These are phyloP conservation scores for Caranx ignobilis DNA, from an alignment of 2,113 vertebrate genomes.

Conservation along the genomic window DNA sequence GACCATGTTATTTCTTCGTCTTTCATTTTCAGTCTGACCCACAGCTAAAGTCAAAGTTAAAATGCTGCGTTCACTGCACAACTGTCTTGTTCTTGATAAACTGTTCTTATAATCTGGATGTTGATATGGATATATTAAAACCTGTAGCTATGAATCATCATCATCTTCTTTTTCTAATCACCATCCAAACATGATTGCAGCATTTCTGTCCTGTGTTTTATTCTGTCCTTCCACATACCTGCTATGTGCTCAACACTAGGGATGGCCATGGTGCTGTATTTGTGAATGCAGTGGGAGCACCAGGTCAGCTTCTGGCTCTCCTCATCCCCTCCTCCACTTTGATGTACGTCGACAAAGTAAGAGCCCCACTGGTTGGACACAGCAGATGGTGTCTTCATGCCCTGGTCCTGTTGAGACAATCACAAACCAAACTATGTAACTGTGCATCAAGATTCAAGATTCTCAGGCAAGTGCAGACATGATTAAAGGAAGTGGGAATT, in stretches of 20 bases:
- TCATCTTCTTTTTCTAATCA: not conserved
- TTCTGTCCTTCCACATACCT: slow-evolving; percentile 82
- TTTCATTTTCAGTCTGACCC: too few relatives aligned
- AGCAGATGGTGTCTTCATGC: slow-evolving; percentile 86
- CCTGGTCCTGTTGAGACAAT: slow-evolving; percentile 80
- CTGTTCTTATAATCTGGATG: too few relatives aligned
- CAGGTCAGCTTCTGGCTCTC: slow-evolving; percentile 86
- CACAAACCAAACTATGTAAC: slow-evolving; percentile 28
- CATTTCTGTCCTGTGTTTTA: fast-evolving
- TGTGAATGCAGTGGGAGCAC: slow-evolving; percentile 92
- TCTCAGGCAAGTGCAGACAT: slow-evolving; percentile 55
- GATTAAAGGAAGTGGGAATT: slow-evolving; percentile 35
- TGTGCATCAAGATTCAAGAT: slow-evolving; percentile 8
- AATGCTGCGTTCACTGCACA: too few relatives aligned
- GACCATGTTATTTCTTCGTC: too few relatives aligned
- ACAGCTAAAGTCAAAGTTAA: too few relatives aligned
- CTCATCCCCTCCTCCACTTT: slow-evolving; percentile 81
- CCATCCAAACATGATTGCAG: not conserved
- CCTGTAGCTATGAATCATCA: too few relatives aligned
- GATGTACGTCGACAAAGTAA: slow-evolving; percentile 89
- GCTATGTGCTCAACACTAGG: slow-evolving; percentile 94
- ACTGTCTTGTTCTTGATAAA: too few relatives aligned
- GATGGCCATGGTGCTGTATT: slow-evolving; percentile 94
- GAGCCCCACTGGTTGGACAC: slow-evolving; percentile 94
- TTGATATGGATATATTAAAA: too few relatives aligned